Evolutionary conservation across 2,797 vertebrate genomes (phyloP), one percentile per base, ranked within the genome.

Genomic region (Eulemur mongoz): DNA sequence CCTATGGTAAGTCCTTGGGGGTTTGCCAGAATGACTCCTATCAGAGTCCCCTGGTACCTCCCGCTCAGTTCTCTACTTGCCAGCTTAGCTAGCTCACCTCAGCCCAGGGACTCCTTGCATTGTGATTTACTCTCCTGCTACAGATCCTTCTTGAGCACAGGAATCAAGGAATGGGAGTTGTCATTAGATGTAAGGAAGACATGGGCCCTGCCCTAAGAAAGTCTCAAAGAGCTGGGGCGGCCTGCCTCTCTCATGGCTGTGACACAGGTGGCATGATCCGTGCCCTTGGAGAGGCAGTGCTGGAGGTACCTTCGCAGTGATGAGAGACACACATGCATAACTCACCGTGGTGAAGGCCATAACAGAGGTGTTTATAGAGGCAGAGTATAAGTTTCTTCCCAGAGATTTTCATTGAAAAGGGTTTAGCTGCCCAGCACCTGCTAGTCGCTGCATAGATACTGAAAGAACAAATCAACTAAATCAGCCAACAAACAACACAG

Each of bases 1-100:
- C 99, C 99, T 2, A 99, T 99, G 99, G 99, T 99, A 98, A 99
- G 99, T 91, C 27, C 72, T n/a, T 15, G 0, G 10, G 35, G 27
- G 2, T n/a, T 48, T 8, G 0, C 35, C 52, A 25, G 32, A 40
- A 35, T 32, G 35, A 32, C 35, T 35, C 27, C 67, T 43, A 0
- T 5, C 72, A 6, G 11, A 9, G 63, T 27, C 48, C 48, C 25
- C 20, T 2, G 3, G 81, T 20, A 32, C 59, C 52, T 0, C 1
- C 32, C 7, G 2, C 32, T 45, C 32, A 14, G 4, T 14, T 22
- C 81, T 40, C 27, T 17, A 18, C 88, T 38, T 43, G n/a, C 32
- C 45, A 10, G 61, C 18, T n/a, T 0, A 13, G 15, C 63, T 61
- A 63, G 18, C 35, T 35, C 50, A 25, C 7, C 35, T 35, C 7